Base-by-base conservation (phyloP, 2,113 vertebrate species). In the Gobiocypris rarus region DNA sequence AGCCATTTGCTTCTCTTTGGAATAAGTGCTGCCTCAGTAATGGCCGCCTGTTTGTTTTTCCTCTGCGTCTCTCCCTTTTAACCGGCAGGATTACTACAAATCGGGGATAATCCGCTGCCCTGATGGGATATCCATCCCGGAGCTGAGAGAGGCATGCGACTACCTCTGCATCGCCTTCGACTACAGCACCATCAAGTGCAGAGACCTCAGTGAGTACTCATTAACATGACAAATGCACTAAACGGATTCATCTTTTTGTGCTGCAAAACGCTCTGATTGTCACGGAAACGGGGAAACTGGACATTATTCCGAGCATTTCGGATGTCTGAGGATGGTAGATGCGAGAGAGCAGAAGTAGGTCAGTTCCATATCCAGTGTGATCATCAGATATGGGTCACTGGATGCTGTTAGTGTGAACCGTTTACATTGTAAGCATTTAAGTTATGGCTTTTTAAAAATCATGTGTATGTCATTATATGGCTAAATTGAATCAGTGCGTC, bases 161-260 rank as follows among this genome's bases (percentile, higher is more conserved):
- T 99, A 99, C 95, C 97, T 99, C 90, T 99, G 98, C 92, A 99
- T 99, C 93, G 96, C 98, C 90, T 99, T 99, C 92, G 96, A 96
- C 93, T 98, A 97, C 89, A 98, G 96, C 94, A 99, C 98, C 91
- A 97, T 99, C 95, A 99, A 99, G 95, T 99, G 98, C 95, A 95
- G 97, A 95, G 98, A 99, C 93, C 97, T 99, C 88, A 99, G 98
- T 99, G 95, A 98, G 98, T 99, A 94, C 88, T 81, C 43, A 31
- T 85, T 52, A 67, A 76, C 74, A 48, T 73, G 77, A 63, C 77
- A 48, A 63, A 58, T 38, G 19, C 31, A 9, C 75, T 58, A 58
- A 38, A 76, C 3, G 0, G 75, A 59, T 59, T 63, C 1, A 1
- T 1, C 11, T 78, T 61, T 59, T 78, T 26, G 56, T 61, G 48